Evolutionary conservation across 2,888 invertebrate genomes (phyloP), one percentile per base, ranked within the genome.

Genomic region (Lasiommata megera): DNA sequence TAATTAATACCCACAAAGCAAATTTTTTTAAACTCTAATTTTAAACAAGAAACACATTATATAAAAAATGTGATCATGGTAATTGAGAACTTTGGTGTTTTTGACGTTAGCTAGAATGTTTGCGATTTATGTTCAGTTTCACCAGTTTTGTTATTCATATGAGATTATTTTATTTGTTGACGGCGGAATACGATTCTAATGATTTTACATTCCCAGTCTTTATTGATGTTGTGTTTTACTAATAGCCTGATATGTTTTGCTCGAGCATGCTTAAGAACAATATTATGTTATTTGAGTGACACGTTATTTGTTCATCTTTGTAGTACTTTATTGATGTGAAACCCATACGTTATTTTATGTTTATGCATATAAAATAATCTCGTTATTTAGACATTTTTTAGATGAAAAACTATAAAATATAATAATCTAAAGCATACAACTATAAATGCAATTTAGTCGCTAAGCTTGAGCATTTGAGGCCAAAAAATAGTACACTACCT

Each of bases 141-240:
- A 74, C 77, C 79, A 80, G 67, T 76, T 82, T 76, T 72, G 71
- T 76, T 61, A 37, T 64, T 56, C 60, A 67, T 60, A 70, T 74
- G 88, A 88, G 88, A 88, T 89, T 88, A 88, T 88, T 87, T 88
- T 84, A 77, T 84, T 83, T 82, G 53, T 60, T 55, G 47, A 16
- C 31, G 79, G 80, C 28, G 81, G 78, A 74, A 70, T 76, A 70
- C 56, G 61, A 31, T 61, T 61, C 47, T 62, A 51, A 57, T 47
- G 40, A 52, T 53, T 43, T 28, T 46, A 40, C 16, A 16, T 40
- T 54, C 50, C 53, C 58, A 53, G 46, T 58, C 41, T 58, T 53
- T 54, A 77, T 84, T 82, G 84, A 78, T 85, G 70, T 73, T 81
- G 80, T 85, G 79, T 84, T 75, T 80, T 67, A 88, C 83, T 88